A percentile compares a stretch with the other conserved stretches of the same genome.
These are phyloP conservation scores for Molorchus minor DNA, from an alignment of 2,888 invertebrate species.

Conservation along the genomic window DNA sequence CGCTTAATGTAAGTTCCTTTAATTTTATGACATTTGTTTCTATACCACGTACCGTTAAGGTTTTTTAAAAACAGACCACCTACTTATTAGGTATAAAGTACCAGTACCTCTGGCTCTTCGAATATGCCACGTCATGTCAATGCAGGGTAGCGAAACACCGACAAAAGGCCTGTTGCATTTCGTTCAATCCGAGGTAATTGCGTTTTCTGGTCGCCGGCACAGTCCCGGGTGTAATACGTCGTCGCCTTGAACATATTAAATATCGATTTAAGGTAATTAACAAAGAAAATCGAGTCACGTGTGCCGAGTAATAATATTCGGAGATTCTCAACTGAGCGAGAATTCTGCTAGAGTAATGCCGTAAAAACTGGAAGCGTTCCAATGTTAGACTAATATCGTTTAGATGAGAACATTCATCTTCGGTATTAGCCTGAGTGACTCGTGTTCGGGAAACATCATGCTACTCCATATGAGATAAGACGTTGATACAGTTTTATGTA, in stretches of 20 bases:
- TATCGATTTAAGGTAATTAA: constrained; percentile 34
- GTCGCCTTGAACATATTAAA: constrained; percentile 31
- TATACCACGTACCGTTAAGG: too few relatives aligned
- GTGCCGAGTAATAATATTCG: constrained; percentile 24
- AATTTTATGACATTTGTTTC: too few relatives aligned
- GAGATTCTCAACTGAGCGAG: constrained; percentile 14
- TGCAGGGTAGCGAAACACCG: too few relatives aligned
- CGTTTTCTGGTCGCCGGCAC: constrained; percentile 30
- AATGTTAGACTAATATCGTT: constrained; percentile 20
- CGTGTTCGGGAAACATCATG: too few relatives aligned
- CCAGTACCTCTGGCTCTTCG: too few relatives aligned
- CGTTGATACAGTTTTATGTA: too few relatives aligned
- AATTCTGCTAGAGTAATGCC: background rate
- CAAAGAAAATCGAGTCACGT: constrained; percentile 36
- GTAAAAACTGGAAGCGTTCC: constrained; percentile 21
- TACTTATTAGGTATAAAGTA: too few relatives aligned
- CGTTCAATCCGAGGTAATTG: constrained; percentile 28
- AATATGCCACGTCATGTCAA: too few relatives aligned
- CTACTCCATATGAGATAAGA: too few relatives aligned
- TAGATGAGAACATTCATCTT: constrained; percentile 22
- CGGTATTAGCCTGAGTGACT: constrained; percentile 7
- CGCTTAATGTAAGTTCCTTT: too few relatives aligned
- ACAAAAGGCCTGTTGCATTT: constrained; percentile 31
- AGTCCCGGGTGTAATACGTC: constrained; percentile 25
- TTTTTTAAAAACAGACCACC: too few relatives aligned